Base-by-base conservation (phyloP, 2,888 invertebrate genomes). In the Mactromeris polynyma region DNA sequence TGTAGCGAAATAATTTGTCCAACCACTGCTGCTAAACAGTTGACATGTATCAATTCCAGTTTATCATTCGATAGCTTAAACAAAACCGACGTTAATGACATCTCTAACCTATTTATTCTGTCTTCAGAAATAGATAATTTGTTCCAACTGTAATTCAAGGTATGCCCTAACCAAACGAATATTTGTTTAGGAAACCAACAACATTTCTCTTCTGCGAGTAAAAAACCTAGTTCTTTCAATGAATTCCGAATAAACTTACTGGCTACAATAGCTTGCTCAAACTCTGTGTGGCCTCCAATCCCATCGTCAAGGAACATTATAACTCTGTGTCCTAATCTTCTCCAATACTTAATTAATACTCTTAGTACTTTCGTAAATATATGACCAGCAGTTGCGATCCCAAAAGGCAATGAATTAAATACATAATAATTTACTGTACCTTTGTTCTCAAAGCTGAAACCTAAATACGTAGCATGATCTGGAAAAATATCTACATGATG, bases 1-100 rank as follows among this genome's bases (percentile, higher is more conserved):
- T 84, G 80, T 40, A 88, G n/a, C 14, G 88, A 88, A 77, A 84
- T 79, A 21, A 88, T 73, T 54, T 84, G 80, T 7, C 84, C 88
- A 54, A n/a, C n/a, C n/a, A n/a, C n/a, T n/a, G n/a, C n/a, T n/a
- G n/a, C n/a, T n/a, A n/a, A n/a, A n/a, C n/a, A 58, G 54, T 54
- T 40, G 14, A 79, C 79, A 7, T 38, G 40, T 9, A 64, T 31
- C 38, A 85, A 31, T 19, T 1, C 31, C 0, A 79, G 14, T 64
- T 31, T 33, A 46, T 26, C 26, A 2, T 26, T 31, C 11, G 31
- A 42, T 64, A 80, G 42, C 33, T 85, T 64, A n/a, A 31, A 64
- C n/a, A 85, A 64, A 33, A 42, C 21, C 0, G 64, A 80, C 11
- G 1, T 7, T 42, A 54, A 19, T 1, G 6, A 26, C 21, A 7